A percentile compares a stretch with the other conserved stretches of the same genome.
Evolutionary conservation across 2,888 invertebrate species (phyloP).

Genomic region (Congeria kusceri): DNA sequence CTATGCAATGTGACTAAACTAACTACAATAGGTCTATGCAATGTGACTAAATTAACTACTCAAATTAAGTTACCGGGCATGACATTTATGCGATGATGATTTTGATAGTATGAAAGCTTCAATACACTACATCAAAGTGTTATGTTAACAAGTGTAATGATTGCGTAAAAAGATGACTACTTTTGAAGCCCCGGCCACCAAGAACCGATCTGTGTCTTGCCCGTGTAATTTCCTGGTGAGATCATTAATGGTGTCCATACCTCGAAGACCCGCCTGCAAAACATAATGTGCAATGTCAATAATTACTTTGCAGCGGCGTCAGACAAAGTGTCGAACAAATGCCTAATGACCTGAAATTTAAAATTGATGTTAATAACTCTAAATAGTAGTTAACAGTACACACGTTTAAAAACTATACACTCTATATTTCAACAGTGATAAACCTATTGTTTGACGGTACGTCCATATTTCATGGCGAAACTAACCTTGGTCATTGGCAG

Average conservation of each 20-base stretch:
- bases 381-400: too few relatives aligned
- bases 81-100: not conserved
- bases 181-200: conserved; percentile 76
- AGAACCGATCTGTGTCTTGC: conserved; percentile 51
- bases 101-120: too few relatives aligned
- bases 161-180: conserved; percentile 36
- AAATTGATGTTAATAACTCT: too few relatives aligned
- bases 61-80: not conserved
- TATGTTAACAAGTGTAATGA: too few relatives aligned
- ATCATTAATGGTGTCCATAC: conserved; percentile 66
- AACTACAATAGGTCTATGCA: too few relatives aligned
- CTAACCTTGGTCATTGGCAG: conserved; percentile 83
- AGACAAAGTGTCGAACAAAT: too few relatives aligned
- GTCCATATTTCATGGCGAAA: not conserved
- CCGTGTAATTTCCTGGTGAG: conserved; percentile 41
- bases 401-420: not conserved
- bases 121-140: too few relatives aligned
- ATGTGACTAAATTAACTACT: too few relatives aligned
- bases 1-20: too few relatives aligned
- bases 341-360: too few relatives aligned
- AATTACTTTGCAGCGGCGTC: not conserved
- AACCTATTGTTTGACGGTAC: too few relatives aligned
- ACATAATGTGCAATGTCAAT: not conserved
- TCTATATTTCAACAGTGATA: too few relatives aligned
- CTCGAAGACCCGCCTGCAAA: conserved; percentile 66